Evolutionary conservation across 2,113 vertebrate genomes (phyloP).

Genomic region (Clarias gariepinus): DNA sequence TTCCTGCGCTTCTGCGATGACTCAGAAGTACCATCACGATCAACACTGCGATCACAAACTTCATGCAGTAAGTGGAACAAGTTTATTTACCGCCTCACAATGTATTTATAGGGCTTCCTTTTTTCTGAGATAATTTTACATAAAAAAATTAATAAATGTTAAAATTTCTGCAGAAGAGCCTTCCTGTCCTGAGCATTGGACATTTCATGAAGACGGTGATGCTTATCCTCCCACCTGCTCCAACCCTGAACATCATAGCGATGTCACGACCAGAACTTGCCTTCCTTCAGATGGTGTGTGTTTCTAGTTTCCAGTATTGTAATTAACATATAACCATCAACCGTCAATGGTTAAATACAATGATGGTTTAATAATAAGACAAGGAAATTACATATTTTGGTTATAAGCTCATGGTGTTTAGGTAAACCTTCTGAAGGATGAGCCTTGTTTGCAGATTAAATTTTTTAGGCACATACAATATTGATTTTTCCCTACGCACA

Average conservation of each 20-base stretch:
- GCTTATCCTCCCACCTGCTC: constrained; percentile 67
- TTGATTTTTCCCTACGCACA: background rate
- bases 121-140: background rate
- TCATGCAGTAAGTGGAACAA: no score
- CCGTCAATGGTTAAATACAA: no score
- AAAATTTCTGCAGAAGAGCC: constrained; percentile 52
- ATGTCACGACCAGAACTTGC: constrained; percentile 58
- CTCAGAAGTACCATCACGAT: no score
- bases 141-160: background rate
- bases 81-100: no score
- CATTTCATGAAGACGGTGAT: constrained; percentile 55
- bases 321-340: background rate
- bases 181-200: constrained; percentile 60
- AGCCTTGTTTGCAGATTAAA: no score
- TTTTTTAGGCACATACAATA: background rate
- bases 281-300: constrained; percentile 61
- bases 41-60: no score
- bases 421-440: no score
- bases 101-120: no score
- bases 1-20: no score
- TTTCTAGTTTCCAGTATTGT: background rate
- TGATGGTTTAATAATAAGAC: no score
- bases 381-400: background rate
- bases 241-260: constrained; percentile 44
- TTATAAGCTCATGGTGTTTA: background rate